Evolutionary conservation across 2,797 vertebrate genomes (phyloP).

Genomic region (Cercopithecus diana): DNA sequence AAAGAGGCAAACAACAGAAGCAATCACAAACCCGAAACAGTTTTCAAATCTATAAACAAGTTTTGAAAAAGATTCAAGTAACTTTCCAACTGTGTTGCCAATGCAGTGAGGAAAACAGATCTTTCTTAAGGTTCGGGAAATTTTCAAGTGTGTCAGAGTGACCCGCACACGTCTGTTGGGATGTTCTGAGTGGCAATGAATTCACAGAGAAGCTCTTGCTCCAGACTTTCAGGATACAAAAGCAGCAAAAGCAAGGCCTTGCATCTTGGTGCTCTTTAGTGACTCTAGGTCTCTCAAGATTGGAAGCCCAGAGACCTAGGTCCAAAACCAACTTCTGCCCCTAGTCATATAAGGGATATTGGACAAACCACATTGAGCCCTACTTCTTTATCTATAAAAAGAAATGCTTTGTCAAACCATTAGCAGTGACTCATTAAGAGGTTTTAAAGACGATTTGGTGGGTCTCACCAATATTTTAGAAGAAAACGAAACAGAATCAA

Average conservation of each 20-base stretch:
- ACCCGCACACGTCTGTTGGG: conserved; percentile 27
- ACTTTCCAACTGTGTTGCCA: conserved; percentile 77
- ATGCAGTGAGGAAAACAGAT: conserved; percentile 60
- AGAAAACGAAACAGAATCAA: conserved; percentile 22
- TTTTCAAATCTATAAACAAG: conserved; percentile 79
- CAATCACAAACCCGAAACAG: conserved; percentile 75
- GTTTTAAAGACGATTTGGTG: background rate
- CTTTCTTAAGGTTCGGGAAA: conserved; percentile 51
- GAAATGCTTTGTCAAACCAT: background rate
- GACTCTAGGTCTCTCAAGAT: background rate
- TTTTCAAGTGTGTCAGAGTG: conserved; percentile 54
- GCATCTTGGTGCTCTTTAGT: rapidly evolving
- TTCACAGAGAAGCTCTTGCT: background rate
- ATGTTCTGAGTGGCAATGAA: background rate
- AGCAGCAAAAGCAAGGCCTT: background rate
- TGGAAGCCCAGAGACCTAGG: background rate
- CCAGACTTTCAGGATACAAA: background rate
- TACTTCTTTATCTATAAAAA: background rate
- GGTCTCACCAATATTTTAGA: background rate
- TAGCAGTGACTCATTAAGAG: background rate
- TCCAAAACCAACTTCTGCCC: background rate
- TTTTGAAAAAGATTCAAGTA: conserved; percentile 77
- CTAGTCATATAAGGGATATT: background rate
- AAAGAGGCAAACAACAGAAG: conserved; percentile 81
- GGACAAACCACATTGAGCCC: background rate